These are phyloP conservation scores for Microdon myrmicae DNA, from an alignment of 2,888 invertebrate species.

Conservation along the genomic window DNA sequence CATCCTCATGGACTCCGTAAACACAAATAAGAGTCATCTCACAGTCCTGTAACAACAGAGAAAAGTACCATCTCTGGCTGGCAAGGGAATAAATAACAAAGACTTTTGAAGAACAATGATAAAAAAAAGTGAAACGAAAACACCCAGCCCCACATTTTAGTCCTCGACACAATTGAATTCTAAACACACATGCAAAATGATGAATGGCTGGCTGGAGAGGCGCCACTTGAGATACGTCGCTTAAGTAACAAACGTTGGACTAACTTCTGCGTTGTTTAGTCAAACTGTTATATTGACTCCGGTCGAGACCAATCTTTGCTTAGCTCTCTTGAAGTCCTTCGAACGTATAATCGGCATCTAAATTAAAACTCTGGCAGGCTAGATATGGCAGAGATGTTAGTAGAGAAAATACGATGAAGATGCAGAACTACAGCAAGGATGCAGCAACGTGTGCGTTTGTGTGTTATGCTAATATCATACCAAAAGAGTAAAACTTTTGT, in stretches of 20 bases:
- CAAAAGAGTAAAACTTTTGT: slow-evolving; percentile 21
- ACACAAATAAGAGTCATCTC: too few relatives aligned
- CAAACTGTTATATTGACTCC: slow-evolving; percentile 53
- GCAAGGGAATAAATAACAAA: too few relatives aligned
- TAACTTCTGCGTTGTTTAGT: slow-evolving; percentile 41
- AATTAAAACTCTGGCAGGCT: slow-evolving; percentile 57
- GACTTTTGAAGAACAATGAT: too few relatives aligned
- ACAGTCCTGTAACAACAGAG: too few relatives aligned
- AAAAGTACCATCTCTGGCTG: too few relatives aligned
- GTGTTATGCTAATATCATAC: slow-evolving; percentile 41
- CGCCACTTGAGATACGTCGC: too few relatives aligned
- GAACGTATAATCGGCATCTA: slow-evolving; percentile 65
- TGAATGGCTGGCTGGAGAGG: slow-evolving; percentile 26
- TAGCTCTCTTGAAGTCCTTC: slow-evolving; percentile 65
- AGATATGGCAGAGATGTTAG: neutral
- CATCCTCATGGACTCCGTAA: too few relatives aligned
- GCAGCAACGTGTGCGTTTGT: neutral
- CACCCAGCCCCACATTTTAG: too few relatives aligned
- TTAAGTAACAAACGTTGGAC: slow-evolving; percentile 9
- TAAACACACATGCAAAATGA: slow-evolving; percentile 49
- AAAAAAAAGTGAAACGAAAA: too few relatives aligned
- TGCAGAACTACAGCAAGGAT: neutral
- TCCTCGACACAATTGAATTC: slow-evolving; percentile 43
- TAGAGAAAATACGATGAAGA: neutral
- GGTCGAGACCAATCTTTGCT: slow-evolving; percentile 61